A percentile compares a stretch with the other conserved stretches of the same genome.
Conservation (phyloP, 2,113 vertebrate genomes). For the Danio rerio region GRCz12tu NC_133178.1:4295001-4295500, state of each 20-base stretch:
- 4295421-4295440: too few species aligned
- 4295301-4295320: not conserved
- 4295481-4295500: too few species aligned
- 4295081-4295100: constrained; percentile 12
- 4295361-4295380: too few species aligned
- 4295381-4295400: too few species aligned
- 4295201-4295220: constrained; percentile 73
- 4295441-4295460: too few species aligned
- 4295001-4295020: constrained; percentile 64
- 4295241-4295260: not conserved
- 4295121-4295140: constrained; percentile 70
- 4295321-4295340: too few species aligned
- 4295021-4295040: constrained; percentile 63
- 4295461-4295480: too few species aligned
- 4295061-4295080: constrained; percentile 46
- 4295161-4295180: constrained; percentile 68
- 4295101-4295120: constrained; percentile 69
- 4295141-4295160: constrained; percentile 71
- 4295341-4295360: too few species aligned
- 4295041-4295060: constrained; percentile 70
- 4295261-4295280: constrained; percentile 60
- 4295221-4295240: constrained; percentile 44
- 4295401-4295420: too few species aligned
- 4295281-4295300: constrained; percentile 37
- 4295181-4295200: constrained; percentile 80